Percentiles rank a stretch among this genome's conserved stretches.
Conservation (phyloP, 2,888 invertebrate genomes). For the Chromoteleia sp. region DNA sequence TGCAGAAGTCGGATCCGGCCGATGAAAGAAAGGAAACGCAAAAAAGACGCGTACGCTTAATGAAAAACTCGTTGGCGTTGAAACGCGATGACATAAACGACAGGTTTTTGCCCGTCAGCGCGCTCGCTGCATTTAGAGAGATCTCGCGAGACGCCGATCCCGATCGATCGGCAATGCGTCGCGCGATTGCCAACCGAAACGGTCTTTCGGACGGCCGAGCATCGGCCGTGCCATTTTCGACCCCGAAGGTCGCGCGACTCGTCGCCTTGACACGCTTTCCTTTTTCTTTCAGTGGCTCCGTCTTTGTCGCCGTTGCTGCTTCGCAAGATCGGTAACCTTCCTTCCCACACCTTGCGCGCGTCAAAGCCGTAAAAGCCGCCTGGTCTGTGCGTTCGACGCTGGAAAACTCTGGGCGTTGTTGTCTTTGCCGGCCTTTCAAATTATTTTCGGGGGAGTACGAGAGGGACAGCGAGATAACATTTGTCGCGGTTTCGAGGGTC, state of each 20-base stretch:
- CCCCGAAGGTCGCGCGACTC: conserved; percentile 72
- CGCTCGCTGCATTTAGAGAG: too few relatives aligned
- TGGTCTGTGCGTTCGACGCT: too few relatives aligned
- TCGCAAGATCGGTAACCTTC: conserved; percentile 54
- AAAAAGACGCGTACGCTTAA: conserved; percentile 8
- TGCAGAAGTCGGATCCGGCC: background rate
- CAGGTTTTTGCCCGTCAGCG: conserved; percentile 20
- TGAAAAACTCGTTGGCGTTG: conserved; percentile 23
- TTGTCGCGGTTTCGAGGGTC: too few relatives aligned
- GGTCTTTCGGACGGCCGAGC: conserved; percentile 60
- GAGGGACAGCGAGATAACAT: too few relatives aligned
- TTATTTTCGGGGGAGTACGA: too few relatives aligned
- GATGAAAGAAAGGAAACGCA: background rate
- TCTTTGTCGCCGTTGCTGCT: conserved; percentile 40
- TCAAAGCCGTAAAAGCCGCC: too few relatives aligned
- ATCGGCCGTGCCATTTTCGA: conserved; percentile 70
- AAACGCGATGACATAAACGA: conserved; percentile 33
- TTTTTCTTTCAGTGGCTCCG: conserved; percentile 64
- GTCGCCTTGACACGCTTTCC: conserved; percentile 77
- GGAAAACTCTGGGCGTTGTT: conserved; percentile 1
- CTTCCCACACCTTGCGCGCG: conserved; percentile 40
- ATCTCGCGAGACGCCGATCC: conserved; percentile 33
- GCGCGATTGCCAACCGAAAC: conserved; percentile 57
- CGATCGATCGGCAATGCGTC: conserved; percentile 56
- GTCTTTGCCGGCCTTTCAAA: too few relatives aligned